Evolutionary conservation across 2,797 vertebrate genomes (phyloP).

Genomic region (Huso huso): DNA sequence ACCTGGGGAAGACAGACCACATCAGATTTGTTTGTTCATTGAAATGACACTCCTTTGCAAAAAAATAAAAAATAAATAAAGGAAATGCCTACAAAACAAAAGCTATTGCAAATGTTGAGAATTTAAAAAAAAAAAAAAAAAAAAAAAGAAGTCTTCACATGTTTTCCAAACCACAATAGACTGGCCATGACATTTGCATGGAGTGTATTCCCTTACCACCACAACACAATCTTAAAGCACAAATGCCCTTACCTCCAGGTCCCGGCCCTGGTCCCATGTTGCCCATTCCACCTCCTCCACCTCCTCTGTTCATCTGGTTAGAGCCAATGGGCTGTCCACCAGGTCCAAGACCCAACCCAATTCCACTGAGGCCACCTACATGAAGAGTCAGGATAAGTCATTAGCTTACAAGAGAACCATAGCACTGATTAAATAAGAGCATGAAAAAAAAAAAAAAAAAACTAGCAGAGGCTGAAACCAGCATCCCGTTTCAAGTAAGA

Average conservation of each 20-base stretch:
- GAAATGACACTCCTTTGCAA: neutral
- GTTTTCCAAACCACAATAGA: no score
- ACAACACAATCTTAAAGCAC: neutral
- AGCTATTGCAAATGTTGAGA: no score
- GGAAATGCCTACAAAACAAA: constrained; percentile 2
- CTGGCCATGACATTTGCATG: no score
- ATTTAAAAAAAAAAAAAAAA: no score
- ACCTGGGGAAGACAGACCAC: constrained; percentile 58
- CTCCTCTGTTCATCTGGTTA: constrained; percentile 81
- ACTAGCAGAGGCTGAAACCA: neutral
- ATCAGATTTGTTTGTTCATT: no score
- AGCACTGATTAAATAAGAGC: neutral
- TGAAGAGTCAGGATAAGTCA: constrained; percentile 19
- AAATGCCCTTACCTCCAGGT: constrained; percentile 68
- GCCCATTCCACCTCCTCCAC: constrained; percentile 71
- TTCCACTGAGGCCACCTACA: constrained; percentile 88
- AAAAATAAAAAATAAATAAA: constrained; percentile 4
- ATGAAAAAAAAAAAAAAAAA: neutral
- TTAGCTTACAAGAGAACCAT: neutral
- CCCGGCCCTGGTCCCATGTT: constrained; percentile 87
- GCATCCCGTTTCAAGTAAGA: neutral
- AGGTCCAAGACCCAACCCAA: constrained; percentile 90
- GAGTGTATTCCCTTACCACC: no score
- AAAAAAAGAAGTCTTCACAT: no score
- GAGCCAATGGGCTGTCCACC: constrained; percentile 94